Conservation (phyloP, 2,797 vertebrate species). For the Graptemys geographica region DNA sequence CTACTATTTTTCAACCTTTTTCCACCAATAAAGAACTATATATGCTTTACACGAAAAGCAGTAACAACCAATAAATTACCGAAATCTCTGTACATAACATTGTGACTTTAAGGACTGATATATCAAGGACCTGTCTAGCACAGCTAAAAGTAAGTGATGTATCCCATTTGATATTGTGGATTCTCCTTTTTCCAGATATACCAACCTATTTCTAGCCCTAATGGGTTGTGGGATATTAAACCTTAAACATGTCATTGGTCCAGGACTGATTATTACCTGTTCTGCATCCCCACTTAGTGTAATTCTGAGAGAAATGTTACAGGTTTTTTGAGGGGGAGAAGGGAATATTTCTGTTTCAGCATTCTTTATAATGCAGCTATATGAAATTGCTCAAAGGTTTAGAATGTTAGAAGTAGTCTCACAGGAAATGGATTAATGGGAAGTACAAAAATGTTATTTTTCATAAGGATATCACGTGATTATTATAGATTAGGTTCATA, state of each 20-base stretch:
- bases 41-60: accelerated
- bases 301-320: not conserved
- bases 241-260: not conserved
- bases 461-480: not conserved
- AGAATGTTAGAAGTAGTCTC: not conserved
- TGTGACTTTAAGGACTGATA: not conserved
- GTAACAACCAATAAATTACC: not conserved
- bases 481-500: not conserved
- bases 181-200: not conserved
- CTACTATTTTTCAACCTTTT: not conserved
- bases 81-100: not conserved
- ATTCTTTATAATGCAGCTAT: not conserved
- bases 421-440: not conserved
- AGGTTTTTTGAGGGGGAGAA: not conserved
- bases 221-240: not conserved
- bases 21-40: not conserved
- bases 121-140: not conserved
- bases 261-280: not conserved
- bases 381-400: not conserved
- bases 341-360: not conserved
- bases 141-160: not conserved
- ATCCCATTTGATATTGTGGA: not conserved
- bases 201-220: not conserved
- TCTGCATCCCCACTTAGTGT: not conserved
- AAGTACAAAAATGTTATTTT: not conserved